These are phyloP conservation scores for Allochrocebus solatus DNA, from an alignment of 2,797 vertebrate genomes.

Conservation along the genomic window DNA sequence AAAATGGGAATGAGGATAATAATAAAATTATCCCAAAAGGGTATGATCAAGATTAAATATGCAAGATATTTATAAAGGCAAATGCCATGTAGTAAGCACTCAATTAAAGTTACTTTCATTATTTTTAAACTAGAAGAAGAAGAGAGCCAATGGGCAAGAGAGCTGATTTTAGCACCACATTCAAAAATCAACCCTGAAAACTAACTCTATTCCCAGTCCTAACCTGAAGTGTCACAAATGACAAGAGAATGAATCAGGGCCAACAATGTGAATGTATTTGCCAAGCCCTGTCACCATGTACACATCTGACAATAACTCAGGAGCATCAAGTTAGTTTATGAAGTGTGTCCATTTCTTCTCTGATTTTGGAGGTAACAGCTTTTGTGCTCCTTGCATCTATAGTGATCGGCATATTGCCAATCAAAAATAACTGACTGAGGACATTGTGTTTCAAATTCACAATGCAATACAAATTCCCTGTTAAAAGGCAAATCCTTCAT, in stretches of 20 bases:
- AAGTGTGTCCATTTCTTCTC: background rate
- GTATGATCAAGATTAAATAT: background rate
- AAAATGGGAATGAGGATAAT: background rate
- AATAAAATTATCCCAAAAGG: background rate
- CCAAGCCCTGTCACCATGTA: background rate
- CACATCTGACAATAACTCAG: background rate
- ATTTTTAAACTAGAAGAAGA: background rate
- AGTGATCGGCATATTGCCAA: conserved; percentile 20
- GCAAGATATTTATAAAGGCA: background rate
- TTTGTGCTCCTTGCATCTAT: background rate
- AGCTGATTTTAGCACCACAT: background rate
- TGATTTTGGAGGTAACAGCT: background rate
- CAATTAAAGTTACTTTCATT: background rate
- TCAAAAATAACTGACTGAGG: conserved; percentile 50
- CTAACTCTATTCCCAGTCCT: background rate
- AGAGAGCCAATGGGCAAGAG: background rate
- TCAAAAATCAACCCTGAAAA: background rate
- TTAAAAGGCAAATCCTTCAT: conserved; percentile 50
- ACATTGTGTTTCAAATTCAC: conserved; percentile 38
- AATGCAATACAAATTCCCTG: conserved; percentile 17
- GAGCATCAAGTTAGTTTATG: background rate
- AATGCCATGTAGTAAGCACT: background rate
- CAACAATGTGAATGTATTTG: background rate
- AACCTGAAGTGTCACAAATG: background rate
- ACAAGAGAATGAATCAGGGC: background rate